Evolutionary conservation across 2,888 invertebrate genomes (phyloP).

Genomic region (Aquatica leii): DNA sequence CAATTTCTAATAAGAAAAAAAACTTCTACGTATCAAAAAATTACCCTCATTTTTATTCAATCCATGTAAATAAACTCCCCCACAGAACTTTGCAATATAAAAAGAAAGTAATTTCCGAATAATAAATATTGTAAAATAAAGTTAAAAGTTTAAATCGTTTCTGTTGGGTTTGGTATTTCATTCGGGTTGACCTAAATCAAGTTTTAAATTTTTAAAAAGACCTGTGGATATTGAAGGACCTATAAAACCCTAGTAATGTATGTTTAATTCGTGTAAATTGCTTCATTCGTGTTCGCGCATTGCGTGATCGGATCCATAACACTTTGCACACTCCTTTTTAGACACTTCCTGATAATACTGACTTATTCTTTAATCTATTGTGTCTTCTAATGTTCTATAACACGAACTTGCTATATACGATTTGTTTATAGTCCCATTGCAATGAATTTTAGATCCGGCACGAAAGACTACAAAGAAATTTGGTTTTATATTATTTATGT

Average conservation of each 20-base stretch:
- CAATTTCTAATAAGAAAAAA: too few relatives aligned
- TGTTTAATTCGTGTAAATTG: slow-evolving; percentile 48
- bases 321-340: slow-evolving; percentile 46
- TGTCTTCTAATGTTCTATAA: slow-evolving; percentile 40
- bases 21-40: too few relatives aligned
- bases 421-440: slow-evolving; percentile 4
- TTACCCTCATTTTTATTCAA: too few relatives aligned
- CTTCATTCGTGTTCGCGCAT: slow-evolving; percentile 44
- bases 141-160: slow-evolving; percentile 5
- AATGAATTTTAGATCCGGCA: too few relatives aligned
- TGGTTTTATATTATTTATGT: too few relatives aligned
- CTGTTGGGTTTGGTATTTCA: background rate
- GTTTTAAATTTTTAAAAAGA: slow-evolving; percentile 39
- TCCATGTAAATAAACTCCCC: too few relatives aligned
- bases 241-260: slow-evolving; percentile 43
- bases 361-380: slow-evolving; percentile 51
- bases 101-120: too few relatives aligned
- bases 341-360: slow-evolving; percentile 46
- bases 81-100: too few relatives aligned
- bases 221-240: slow-evolving; percentile 37
- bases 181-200: slow-evolving; percentile 17
- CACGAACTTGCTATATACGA: slow-evolving; percentile 40
- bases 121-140: too few relatives aligned
- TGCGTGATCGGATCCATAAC: slow-evolving; percentile 46
- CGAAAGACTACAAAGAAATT: too few relatives aligned